Base-by-base conservation (phyloP, 1,140 invertebrate genomes). In the Ptiloglossa arizonensis region DNA sequence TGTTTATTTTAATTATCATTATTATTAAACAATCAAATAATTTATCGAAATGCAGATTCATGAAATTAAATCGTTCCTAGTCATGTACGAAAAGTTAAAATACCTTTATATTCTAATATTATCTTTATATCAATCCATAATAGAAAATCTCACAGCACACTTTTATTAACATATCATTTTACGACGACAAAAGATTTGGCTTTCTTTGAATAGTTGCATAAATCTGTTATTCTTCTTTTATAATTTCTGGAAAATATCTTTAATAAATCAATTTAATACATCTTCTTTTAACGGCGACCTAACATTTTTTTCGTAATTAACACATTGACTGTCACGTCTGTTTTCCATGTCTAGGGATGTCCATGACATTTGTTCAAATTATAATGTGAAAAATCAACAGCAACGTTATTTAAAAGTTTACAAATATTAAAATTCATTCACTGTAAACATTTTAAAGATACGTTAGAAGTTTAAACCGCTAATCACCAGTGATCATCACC, bases 61-160 rank as follows among this genome's bases (percentile, higher is more conserved):
- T 46, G 46, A 35, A 67, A 69, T 24, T 13, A 44, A 48, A 46
- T 68, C 8, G 11, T 56, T 41, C 41, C 32, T 13, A 38, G 5
- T 41, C 5, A 56, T 9, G 2, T 32, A 52, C 56, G 38, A 52
- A 2, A 57, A 69, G 29, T 54, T 63, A 50, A 64, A 64, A 32
- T 46, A 54, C 67, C 27, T 78, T 46, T 82, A 78, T 64, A 82
- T 44, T 77, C 19, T 29, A 17, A 67, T 44, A 63, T 44, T n/a
- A 41, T 17, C 19, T 57, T 38, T 41, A 54, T 74, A 41, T 35
- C 13, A 54, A 24, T 38, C 60, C 56, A 70, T 66, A 44, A 50
- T 52, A 41, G 5, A 48, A 56, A 64, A 79, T 80, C 44, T 79
- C 69, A 70, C 76, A 72, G n/a, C 74, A 75, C 72, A 79, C 82